Percentiles rank a stretch among this genome's conserved stretches.
These are phyloP conservation scores for Carassius carassius DNA, from an alignment of 2,113 vertebrate species.

Conservation along the genomic window DNA sequence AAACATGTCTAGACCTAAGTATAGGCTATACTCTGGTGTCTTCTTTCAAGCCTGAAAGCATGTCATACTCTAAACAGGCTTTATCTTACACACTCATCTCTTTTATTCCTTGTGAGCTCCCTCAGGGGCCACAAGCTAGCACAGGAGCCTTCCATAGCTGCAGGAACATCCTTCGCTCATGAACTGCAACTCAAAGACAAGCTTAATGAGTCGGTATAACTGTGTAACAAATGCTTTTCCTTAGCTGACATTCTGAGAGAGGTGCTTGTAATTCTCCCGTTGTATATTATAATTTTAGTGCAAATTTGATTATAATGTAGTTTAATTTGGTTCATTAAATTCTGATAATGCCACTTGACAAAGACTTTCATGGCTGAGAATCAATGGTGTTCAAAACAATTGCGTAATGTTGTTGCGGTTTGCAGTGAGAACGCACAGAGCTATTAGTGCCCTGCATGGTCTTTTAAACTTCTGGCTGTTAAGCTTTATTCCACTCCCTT, in stretches of 20 bases:
- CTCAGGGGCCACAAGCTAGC: conserved; percentile 69
- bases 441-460: neutral
- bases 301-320: neutral
- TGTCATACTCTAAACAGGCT: conserved; percentile 70
- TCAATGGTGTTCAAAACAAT: neutral
- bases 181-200: neutral
- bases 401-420: neutral
- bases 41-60: conserved; percentile 68
- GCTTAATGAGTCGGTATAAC: too few relatives aligned
- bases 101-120: conserved; percentile 69
- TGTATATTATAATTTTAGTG: neutral
- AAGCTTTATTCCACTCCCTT: neutral
- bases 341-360: neutral
- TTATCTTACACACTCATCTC: conserved; percentile 71
- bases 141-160: conserved; percentile 58
- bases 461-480: neutral
- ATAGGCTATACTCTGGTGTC: conserved; percentile 57
- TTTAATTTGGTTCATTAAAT: neutral
- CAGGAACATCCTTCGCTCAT: neutral
- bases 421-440: neutral
- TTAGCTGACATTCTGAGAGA: too few relatives aligned
- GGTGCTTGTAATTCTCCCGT: too few relatives aligned
- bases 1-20: conserved; percentile 68
- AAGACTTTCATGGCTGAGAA: neutral
- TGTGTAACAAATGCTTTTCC: too few relatives aligned